Evolutionary conservation across 2,113 vertebrate genomes (phyloP), one percentile per base, ranked within the genome.

Genomic region (Piprites chloris): DNA sequence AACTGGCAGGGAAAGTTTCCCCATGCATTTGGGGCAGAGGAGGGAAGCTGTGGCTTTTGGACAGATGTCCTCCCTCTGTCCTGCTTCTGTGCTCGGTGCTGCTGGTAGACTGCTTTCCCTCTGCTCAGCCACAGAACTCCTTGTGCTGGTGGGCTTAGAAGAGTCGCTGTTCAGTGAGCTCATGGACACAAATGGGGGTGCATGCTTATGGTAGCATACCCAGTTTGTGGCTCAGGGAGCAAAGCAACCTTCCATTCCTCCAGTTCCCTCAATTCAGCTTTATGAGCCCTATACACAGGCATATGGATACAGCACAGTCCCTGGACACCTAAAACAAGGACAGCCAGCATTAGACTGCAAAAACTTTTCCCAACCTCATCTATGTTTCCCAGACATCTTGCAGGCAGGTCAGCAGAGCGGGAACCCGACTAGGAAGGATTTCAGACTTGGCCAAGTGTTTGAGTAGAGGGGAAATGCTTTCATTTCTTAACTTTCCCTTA

Each of bases 401-500:
- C 71, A 79, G 66, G 21, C 49, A 77, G 37, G 68, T 52, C 80
- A 87, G 53, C 56, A 78, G 56, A 55, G 63, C 1, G 0, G 44
- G 12, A 52, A 59, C 26, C 9, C 0, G 0, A 30, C 27, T 84
- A 37, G 50, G 20, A 90, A 72, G 50, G 52, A 55, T 67, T 87
- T 82, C 26, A 49, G 20, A 37, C 74, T 68, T 66, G 26, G 79
- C 32, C 69, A 94, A 74, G 52, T 30, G 52, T 63, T 85, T 0
- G 0, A 93, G 49, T 28, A 52, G 56, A 93, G 32, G 53, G 74
- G 35, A 95, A 94, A 87, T 22, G 46, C 73, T 96, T 96, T 81
- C 22, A 46, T 95, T 95, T 95, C 92, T 96, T 91, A 94, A 96
- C 67, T 87, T 91, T 93, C 95, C 89, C 80, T 92, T 92, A 85